Base-by-base conservation (phyloP, 64 coral and sea anemone species). In the Montipora sp. region DNA sequence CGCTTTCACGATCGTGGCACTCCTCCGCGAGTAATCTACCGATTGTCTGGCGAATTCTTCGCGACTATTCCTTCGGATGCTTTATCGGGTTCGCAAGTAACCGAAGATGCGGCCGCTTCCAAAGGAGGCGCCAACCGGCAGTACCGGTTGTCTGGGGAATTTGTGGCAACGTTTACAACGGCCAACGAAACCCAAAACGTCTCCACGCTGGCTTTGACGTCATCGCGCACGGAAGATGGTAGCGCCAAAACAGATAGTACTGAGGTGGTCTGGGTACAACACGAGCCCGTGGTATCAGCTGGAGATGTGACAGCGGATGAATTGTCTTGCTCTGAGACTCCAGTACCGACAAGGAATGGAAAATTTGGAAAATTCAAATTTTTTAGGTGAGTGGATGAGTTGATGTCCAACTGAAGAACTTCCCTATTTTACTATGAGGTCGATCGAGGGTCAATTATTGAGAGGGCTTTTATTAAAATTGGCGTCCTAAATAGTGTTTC, bases 221-320 rank as follows among this genome's bases (percentile, higher is more conserved):
- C 91, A 36, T 58, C 74, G 10, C 89, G 60, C 57, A 88, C 80
- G 18, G 83, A 87, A 18, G 67, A 93, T 7, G 73, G 83, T 47
- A 73, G 59, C n/a, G 23, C 47, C 7, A 81, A 55, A 22, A 15
- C 79, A 12, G 79, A 91, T 8, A 96, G 92, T 51, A 94, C 89
- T 1, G 88, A 92, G 50, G 81, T 85, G 14, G 95, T 98, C 18
- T 98, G 95, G 95, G 87, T 94, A 47, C 80, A 88, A 69, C 60
- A 75, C 78, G 95, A 94, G 84, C 95, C 95, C 47, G 74, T 89
- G 71, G 83, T 91, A 55, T 92, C 92, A 60, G 74, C 79, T 79
- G 89, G 81, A 16, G 92, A 94, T 27, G 21, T 92, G 92, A 94
- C 95, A 94, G 78, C 92, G 48, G 95, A 98, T 89, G 95, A 98